A percentile compares a stretch with the other conserved stretches of the same genome.
Conservation (phyloP, 2,888 invertebrate species). For the Hybos culiciformis region DNA sequence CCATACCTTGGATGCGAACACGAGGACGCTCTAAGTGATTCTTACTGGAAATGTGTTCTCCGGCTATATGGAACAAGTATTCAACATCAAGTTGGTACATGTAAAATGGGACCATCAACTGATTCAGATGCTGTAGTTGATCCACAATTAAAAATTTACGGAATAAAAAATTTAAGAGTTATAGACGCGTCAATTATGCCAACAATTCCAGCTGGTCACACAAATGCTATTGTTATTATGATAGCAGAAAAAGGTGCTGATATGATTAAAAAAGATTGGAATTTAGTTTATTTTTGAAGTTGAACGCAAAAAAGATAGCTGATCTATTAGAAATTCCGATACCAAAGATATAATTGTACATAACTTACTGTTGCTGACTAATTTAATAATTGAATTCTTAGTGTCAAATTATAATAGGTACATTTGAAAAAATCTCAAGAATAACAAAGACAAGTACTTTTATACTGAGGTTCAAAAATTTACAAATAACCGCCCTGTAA, state of each 20-base stretch:
- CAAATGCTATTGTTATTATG: constrained; percentile 45
- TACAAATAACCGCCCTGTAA: no score
- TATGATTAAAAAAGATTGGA: constrained; percentile 40
- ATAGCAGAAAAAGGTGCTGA: constrained; percentile 47
- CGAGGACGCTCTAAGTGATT: constrained; percentile 45
- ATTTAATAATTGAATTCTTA: not conserved
- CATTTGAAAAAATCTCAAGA: no score
- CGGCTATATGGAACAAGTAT: constrained; percentile 55
- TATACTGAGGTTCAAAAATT: no score
- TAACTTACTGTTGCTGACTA: not conserved
- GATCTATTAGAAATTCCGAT: no score
- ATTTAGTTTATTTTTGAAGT: constrained; percentile 14
- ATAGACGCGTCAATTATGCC: constrained; percentile 48
- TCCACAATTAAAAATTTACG: constrained; percentile 43
- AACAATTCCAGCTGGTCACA: constrained; percentile 42
- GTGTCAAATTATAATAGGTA: not conserved
- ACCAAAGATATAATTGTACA: not conserved
- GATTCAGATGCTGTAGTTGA: constrained; percentile 50
- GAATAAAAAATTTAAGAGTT: constrained; percentile 39
- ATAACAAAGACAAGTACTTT: no score
- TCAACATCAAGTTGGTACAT: constrained; percentile 56
- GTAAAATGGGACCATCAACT: constrained; percentile 49
- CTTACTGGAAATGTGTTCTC: constrained; percentile 62
- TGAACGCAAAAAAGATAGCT: not conserved
- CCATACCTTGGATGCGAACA: constrained; percentile 57